Percentiles rank a stretch among this genome's conserved stretches.
Conservation (phyloP, 2,113 vertebrate species). For the Hippolais icterina region DNA sequence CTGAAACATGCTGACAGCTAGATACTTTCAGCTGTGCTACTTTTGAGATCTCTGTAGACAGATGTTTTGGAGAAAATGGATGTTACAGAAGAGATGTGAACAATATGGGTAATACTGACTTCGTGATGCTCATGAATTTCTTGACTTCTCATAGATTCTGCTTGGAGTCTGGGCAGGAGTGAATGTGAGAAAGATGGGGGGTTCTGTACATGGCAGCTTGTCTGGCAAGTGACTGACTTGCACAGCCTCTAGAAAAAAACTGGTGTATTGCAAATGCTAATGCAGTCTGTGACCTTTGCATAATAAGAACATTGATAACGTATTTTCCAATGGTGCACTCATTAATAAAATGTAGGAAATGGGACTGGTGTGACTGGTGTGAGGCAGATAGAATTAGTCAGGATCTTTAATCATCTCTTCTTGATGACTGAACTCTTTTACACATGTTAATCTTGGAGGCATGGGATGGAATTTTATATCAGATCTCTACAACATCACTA, state of each 20-base stretch:
- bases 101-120: neutral
- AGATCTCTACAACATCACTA: neutral
- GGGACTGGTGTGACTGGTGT: neutral
- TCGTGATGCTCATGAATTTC: neutral
- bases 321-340: constrained; percentile 2
- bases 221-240: neutral
- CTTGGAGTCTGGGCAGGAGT: neutral
- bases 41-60: neutral
- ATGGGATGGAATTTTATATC: neutral
- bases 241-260: neutral
- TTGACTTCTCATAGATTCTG: neutral
- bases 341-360: constrained; percentile 7
- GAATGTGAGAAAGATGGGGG: neutral
- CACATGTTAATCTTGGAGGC: neutral
- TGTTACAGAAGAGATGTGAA: neutral
- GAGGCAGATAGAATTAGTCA: neutral
- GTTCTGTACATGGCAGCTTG: neutral
- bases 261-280: constrained; percentile 40
- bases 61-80: neutral
- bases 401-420: constrained; percentile 7
- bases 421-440: neutral
- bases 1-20: neutral
- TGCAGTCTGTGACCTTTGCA: constrained; percentile 59
- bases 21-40: neutral
- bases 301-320: constrained; percentile 1